These are phyloP conservation scores for Elanus axillaris DNA, from an alignment of 2,113 vertebrate genomes.

Conservation along the genomic window DNA sequence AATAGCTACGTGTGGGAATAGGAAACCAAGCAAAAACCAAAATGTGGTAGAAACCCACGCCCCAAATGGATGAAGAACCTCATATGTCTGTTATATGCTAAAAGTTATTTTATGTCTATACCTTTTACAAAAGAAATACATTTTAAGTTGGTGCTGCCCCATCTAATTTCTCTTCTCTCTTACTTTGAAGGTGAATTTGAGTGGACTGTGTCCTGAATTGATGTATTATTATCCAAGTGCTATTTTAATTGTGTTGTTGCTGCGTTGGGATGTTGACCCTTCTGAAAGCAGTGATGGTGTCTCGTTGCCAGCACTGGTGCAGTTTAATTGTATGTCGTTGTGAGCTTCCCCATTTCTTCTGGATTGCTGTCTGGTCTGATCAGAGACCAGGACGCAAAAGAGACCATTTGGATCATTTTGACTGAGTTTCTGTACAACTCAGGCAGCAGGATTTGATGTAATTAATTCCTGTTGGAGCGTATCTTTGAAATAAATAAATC, in stretches of 20 bases:
- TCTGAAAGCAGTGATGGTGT: not conserved
- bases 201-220: not conserved
- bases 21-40: not conserved
- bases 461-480: conserved; percentile 29
- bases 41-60: not conserved
- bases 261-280: not conserved
- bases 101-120: not conserved
- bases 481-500: conserved; percentile 64
- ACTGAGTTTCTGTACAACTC: not conserved
- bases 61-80: not conserved
- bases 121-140: not conserved
- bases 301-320: not conserved
- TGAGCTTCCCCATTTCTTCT: not conserved
- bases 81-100: accelerated
- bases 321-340: not conserved
- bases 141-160: not conserved
- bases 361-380: not conserved
- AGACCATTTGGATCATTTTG: not conserved
- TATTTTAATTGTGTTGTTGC: not conserved
- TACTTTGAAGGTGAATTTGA: not conserved
- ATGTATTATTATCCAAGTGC: not conserved
- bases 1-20: not conserved
- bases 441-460: conserved; percentile 4
- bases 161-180: not conserved
- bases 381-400: not conserved